phyloP scores from a whole-genome alignment of 1,140 invertebrate species.

The Dryas iulia region DNA sequence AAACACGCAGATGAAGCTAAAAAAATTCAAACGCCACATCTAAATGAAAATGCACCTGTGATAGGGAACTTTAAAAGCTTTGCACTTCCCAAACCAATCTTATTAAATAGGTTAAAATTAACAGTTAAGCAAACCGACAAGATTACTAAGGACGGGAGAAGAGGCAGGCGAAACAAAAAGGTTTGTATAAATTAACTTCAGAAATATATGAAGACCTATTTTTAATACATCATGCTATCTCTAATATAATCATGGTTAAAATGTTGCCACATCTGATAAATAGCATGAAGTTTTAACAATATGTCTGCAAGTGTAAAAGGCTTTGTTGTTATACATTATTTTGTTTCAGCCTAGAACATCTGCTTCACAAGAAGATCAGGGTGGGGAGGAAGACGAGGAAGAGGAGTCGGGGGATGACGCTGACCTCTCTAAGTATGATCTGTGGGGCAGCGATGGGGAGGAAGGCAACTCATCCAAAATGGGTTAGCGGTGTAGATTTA shows the following conservation, averaged over 20 bases:
- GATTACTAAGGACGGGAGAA: constrained; percentile 51
- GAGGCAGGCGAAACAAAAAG: constrained; percentile 55
- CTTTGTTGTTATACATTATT: constrained; percentile 2
- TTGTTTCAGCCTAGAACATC: constrained; percentile 44
- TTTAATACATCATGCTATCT: constrained; percentile 18
- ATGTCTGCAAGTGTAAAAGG: constrained; percentile 6
- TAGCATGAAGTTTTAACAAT: constrained; percentile 21
- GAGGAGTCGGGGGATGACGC: constrained; percentile 77
- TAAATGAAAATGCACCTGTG: constrained; percentile 62
- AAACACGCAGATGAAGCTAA: constrained; percentile 45
- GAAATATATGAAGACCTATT: constrained; percentile 13
- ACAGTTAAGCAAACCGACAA: constrained; percentile 67
- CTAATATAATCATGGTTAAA: neutral
- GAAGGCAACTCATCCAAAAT: constrained; percentile 58
- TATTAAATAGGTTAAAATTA: constrained; percentile 74
- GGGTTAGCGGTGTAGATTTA: constrained; percentile 43
- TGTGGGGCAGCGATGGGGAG: constrained; percentile 77
- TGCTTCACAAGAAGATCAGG: constrained; percentile 42
- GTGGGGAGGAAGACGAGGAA: constrained; percentile 57
- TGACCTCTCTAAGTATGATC: constrained; percentile 77
- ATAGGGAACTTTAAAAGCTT: constrained; percentile 79
- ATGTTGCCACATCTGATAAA: neutral
- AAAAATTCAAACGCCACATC: constrained; percentile 33
- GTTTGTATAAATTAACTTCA: constrained; percentile 54
- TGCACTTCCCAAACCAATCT: constrained; percentile 75